Conservation (phyloP, 2,113 vertebrate species). For the Emydura subglobosa region DNA sequence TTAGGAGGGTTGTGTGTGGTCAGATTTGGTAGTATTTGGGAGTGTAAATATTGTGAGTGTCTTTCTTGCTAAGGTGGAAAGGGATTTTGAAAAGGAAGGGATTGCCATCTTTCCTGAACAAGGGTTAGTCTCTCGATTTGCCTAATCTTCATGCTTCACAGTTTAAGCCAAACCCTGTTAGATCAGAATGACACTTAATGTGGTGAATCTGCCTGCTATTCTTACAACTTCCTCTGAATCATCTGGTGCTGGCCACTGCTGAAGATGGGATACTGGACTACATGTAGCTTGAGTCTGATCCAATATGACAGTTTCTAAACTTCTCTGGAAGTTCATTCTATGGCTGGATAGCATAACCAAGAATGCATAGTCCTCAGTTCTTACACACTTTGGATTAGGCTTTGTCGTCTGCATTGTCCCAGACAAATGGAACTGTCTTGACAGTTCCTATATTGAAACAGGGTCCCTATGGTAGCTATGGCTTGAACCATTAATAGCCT, state of each 20-base stretch:
- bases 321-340: neutral
- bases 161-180: neutral
- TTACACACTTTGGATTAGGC: neutral
- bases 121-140: neutral
- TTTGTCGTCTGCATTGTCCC: neutral
- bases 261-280: neutral
- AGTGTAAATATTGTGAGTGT: neutral
- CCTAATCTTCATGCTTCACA: neutral
- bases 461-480: neutral
- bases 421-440: too few species aligned
- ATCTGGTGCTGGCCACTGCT: fast-evolving
- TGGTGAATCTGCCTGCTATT: neutral
- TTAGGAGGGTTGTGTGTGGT: neutral
- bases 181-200: neutral
- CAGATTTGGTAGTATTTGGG: neutral
- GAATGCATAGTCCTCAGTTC: neutral
- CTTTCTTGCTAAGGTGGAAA: neutral
- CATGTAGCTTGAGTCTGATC: fast-evolving
- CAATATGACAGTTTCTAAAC: fast-evolving
- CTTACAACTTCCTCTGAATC: neutral
- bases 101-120: neutral
- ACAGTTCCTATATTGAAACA: neutral
- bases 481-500: neutral
- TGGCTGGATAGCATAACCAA: neutral
- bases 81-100: neutral